These are phyloP conservation scores for Caenorhabditis virilis DNA, from an alignment of 2,888 invertebrate genomes.

Conservation along the genomic window DNA sequence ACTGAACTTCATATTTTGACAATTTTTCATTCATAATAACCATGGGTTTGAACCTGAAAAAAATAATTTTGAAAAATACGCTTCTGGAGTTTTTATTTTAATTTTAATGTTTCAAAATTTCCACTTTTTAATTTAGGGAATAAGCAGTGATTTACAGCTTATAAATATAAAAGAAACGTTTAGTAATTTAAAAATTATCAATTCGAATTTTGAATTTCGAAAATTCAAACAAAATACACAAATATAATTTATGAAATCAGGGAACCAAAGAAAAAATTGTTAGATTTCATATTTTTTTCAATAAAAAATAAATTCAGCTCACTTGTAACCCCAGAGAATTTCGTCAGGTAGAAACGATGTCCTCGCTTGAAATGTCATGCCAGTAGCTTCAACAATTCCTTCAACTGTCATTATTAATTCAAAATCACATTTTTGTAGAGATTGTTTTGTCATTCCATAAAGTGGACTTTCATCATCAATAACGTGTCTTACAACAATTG, in stretches of 20 bases:
- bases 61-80: background rate
- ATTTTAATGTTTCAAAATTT: too few species aligned
- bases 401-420: slow-evolving; percentile 68
- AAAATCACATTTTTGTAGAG: slow-evolving; percentile 53
- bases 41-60: slow-evolving; percentile 63
- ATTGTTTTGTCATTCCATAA: slow-evolving; percentile 61
- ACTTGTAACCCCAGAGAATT: slow-evolving; percentile 65
- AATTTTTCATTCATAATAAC: slow-evolving; percentile 57
- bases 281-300: too few species aligned
- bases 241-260: too few species aligned
- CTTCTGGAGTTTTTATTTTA: too few species aligned
- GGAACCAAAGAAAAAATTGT: too few species aligned
- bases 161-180: too few species aligned
- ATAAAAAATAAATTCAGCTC: too few species aligned
- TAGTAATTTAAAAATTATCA: background rate
- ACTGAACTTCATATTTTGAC: slow-evolving; percentile 60
- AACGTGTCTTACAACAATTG: slow-evolving; percentile 65
- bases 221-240: background rate
- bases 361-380: slow-evolving; percentile 67
- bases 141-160: too few species aligned
- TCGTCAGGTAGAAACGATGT: slow-evolving; percentile 67
- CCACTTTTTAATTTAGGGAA: too few species aligned
- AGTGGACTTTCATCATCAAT: slow-evolving; percentile 66
- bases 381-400: slow-evolving; percentile 68
- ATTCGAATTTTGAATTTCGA: background rate